Base-by-base conservation (phyloP, 2,113 vertebrate species). In the Anguilla japonica region DNA sequence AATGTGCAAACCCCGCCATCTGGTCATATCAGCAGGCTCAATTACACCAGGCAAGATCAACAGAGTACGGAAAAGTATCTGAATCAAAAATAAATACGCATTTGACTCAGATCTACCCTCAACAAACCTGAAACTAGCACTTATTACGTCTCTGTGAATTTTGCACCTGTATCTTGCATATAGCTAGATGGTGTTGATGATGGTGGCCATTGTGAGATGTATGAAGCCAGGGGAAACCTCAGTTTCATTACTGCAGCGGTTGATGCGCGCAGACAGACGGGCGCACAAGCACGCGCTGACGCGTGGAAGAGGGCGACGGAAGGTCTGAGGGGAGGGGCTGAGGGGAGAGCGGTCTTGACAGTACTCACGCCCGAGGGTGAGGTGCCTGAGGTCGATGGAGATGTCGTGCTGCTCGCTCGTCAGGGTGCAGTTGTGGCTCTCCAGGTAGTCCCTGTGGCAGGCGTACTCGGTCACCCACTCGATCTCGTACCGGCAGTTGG, bases 381-480 rank as follows among this genome's bases (percentile, higher is more conserved):
- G 97, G 0, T 97, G 96, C 0, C 85, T 94, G 6, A 99, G 96
- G 93, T 99, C 96, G 3, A 99, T 92, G 80, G 96, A 91, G 91
- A 99, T 92, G 87, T 98, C 96, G 0, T 99, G 97, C 89, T 98
- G 97, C 2, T 93, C 81, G 26, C 90, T 96, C 92, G 92, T 98
- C 87, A 99, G 93, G 63, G 81, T 90, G 90, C 98, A 99, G 89
- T 0, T 89, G 4, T 89, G 81, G 34, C 98, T 99, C 91, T 99
- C 97, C 92, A 99, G 90, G 83, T 99, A 99, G 88, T 99, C 98
- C 80, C 97, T 93, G 93, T 98, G 97, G 90, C 98, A 99, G 18
- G 98, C 98, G 8, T 98, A 98, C 79, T 99, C 98, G 0, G 98
- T 99, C 90, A 97, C 92, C 98, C 98, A 99, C 89, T 97, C 96